Conservation (phyloP, 1,140 invertebrate species). For the Thaumatotibia leucotreta region DNA sequence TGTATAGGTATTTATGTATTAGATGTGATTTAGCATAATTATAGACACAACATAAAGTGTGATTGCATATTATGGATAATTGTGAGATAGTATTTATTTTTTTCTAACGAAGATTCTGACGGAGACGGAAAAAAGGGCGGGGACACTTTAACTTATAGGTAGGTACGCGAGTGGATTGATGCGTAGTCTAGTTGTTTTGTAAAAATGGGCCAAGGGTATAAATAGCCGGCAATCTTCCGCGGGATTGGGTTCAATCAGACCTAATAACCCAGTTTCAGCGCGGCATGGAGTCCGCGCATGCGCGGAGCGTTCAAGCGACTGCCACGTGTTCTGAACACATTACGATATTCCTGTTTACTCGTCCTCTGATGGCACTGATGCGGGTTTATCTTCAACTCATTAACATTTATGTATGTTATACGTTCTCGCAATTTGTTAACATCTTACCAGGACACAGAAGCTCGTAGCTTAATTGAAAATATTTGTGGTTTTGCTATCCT, state of each 20-base stretch:
- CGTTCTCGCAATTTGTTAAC: background rate
- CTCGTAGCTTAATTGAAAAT: no score
- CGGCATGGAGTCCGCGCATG: background rate
- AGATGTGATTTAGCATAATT: no score
- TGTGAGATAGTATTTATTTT: no score
- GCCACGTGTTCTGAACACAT: background rate
- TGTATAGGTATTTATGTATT: no score
- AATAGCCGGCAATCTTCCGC: background rate
- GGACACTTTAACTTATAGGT: background rate
- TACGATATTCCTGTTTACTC: background rate
- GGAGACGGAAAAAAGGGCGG: no score
- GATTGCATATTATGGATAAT: no score
- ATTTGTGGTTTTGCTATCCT: no score
- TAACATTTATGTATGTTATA: no score
- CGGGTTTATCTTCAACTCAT: no score
- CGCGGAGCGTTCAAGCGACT: background rate
- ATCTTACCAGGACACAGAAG: no score
- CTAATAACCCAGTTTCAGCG: background rate
- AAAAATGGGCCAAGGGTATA: background rate
- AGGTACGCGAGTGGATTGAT: background rate
- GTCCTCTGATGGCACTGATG: background rate
- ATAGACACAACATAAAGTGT: no score
- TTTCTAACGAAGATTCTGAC: no score
- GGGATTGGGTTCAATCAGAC: background rate
- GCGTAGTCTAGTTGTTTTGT: background rate